Conservation (phyloP, 1,140 invertebrate genomes). For the Hyles euphorbiae region DNA sequence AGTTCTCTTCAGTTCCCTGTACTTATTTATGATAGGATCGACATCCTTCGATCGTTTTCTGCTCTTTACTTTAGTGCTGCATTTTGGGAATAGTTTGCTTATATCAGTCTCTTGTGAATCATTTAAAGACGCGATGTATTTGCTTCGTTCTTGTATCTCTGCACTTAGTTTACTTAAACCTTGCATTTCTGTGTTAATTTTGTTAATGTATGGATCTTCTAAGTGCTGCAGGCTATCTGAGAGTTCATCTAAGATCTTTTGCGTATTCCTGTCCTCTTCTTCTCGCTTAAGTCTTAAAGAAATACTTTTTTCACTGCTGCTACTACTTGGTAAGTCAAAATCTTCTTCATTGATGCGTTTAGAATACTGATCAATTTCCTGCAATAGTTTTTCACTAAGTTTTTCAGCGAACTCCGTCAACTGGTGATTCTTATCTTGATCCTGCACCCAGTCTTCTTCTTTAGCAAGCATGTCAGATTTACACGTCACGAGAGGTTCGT, state of each 20-base stretch:
- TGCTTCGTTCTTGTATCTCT: slow-evolving; percentile 73
- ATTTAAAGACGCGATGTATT: slow-evolving; percentile 61
- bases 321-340: slow-evolving; percentile 69
- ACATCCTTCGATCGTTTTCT: slow-evolving; percentile 68
- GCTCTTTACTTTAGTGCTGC: slow-evolving; percentile 64
- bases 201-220: slow-evolving; percentile 77
- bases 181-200: slow-evolving; percentile 75
- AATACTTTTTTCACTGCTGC: slow-evolving; percentile 69
- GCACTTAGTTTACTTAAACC: slow-evolving; percentile 77
- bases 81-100: slow-evolving; percentile 68
- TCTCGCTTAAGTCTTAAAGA: slow-evolving; percentile 58
- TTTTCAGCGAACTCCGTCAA: slow-evolving; percentile 87
- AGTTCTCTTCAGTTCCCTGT: slow-evolving; percentile 64
- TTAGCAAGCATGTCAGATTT: slow-evolving; percentile 71
- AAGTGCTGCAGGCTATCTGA: slow-evolving; percentile 73
- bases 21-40: slow-evolving; percentile 69
- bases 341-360: slow-evolving; percentile 73
- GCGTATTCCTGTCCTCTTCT: slow-evolving; percentile 66
- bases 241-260: slow-evolving; percentile 65
- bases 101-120: slow-evolving; percentile 63
- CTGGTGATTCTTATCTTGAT: slow-evolving; percentile 81
- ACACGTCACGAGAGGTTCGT: slow-evolving; percentile 70
- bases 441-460: slow-evolving; percentile 73
- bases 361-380: slow-evolving; percentile 84
- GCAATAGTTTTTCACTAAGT: slow-evolving; percentile 82